A percentile compares a stretch with the other conserved stretches of the same genome.
Conservation (phyloP, 2,113 vertebrate genomes). For the Cranoglanis bouderius region DNA sequence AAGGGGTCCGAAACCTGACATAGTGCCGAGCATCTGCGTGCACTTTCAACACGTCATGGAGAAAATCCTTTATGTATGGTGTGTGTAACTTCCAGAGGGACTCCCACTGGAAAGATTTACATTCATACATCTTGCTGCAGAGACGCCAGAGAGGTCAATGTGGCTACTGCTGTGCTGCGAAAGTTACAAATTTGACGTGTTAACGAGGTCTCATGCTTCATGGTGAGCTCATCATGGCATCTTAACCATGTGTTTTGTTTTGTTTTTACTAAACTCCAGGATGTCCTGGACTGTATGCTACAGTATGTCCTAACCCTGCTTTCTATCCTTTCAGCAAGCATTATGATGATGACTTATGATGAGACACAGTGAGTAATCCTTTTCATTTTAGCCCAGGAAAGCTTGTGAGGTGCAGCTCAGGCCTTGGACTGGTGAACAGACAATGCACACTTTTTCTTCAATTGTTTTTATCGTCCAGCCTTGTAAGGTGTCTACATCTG, state of each 20-base stretch:
- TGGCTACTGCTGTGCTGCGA: slow-evolving; percentile 17
- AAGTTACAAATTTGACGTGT: neutral
- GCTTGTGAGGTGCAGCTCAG: neutral
- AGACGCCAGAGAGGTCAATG: neutral
- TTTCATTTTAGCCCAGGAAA: slow-evolving; percentile 22
- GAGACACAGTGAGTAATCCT: slow-evolving; percentile 51
- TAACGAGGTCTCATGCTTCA: slow-evolving; percentile 14
- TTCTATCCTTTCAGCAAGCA: slow-evolving; percentile 65
- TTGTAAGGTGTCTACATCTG: neutral
- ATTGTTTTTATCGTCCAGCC: neutral
- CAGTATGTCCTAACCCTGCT: slow-evolving; percentile 49
- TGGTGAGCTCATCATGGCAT: slow-evolving; percentile 17
- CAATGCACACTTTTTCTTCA: neutral
- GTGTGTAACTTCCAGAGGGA: slow-evolving; percentile 47
- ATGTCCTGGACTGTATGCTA: slow-evolving; percentile 4
- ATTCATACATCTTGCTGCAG: slow-evolving; percentile 16
- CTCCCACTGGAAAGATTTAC: slow-evolving; percentile 19
- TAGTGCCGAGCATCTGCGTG: slow-evolving; percentile 27
- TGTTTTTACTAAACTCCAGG: slow-evolving; percentile 36
- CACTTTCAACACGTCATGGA: slow-evolving; percentile 56
- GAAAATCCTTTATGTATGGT: slow-evolving; percentile 54
- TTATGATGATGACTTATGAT: slow-evolving; percentile 52
- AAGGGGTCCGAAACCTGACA: slow-evolving; percentile 33
- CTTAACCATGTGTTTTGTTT: slow-evolving; percentile 36
- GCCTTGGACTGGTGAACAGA: neutral